Conservation (phyloP, 2,113 vertebrate genomes). For the Oenanthe oenanthe region DNA sequence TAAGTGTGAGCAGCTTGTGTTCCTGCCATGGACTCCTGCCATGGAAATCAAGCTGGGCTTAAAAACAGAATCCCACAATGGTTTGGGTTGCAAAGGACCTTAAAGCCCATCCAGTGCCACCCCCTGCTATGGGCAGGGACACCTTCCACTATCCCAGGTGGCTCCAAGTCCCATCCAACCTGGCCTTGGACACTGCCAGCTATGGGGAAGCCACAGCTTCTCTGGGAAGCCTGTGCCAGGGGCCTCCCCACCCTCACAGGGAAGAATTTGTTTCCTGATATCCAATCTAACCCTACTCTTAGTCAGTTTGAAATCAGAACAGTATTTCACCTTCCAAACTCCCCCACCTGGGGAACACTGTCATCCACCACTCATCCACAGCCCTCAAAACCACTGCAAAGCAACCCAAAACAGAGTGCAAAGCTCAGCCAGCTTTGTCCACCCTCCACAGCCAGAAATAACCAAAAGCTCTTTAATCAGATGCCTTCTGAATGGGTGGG, state of each 20-base stretch:
- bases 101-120: rapidly evolving
- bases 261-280: neutral
- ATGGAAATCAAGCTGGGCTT: neutral
- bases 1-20: rapidly evolving
- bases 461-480: neutral
- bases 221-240: neutral
- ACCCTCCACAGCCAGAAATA: neutral
- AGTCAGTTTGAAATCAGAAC: neutral
- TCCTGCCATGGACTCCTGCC: neutral
- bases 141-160: neutral
- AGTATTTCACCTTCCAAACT: neutral
- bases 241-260: rapidly evolving
- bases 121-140: neutral
- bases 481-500: neutral
- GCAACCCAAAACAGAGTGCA: neutral
- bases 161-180: neutral
- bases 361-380: neutral
- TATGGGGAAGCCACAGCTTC: neutral
- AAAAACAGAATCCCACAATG: neutral
- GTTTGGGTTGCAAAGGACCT: neutral
- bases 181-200: neutral
- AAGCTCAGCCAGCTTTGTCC: neutral
- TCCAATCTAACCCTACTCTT: no score
- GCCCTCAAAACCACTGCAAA: neutral
- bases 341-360: rapidly evolving